phyloP scores from a whole-genome alignment of 2,888 invertebrate genomes.

The Parochlus steinenii region DNA sequence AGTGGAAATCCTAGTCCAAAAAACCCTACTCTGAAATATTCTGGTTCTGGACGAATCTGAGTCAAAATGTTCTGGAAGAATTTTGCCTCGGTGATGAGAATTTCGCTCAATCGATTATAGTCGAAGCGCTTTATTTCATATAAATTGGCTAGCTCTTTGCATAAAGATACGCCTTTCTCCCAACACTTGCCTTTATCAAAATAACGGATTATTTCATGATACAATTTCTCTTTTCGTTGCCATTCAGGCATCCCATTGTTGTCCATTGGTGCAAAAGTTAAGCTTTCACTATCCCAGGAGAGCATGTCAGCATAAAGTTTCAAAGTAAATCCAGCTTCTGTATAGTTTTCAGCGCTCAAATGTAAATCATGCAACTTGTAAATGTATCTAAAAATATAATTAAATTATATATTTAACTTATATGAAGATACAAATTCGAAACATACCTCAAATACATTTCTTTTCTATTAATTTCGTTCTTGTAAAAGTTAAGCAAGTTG shows the following conservation, averaged over 20 bases:
- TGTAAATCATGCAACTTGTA: slow-evolving; percentile 89
- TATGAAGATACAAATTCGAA: neutral
- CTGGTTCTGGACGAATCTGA: slow-evolving; percentile 76
- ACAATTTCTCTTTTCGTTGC: slow-evolving; percentile 77
- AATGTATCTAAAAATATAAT: slow-evolving; percentile 46
- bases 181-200: slow-evolving; percentile 94
- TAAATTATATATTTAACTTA: neutral
- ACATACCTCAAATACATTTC: slow-evolving; percentile 71
- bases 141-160: slow-evolving; percentile 72
- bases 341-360: slow-evolving; percentile 77
- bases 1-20: slow-evolving; percentile 85
- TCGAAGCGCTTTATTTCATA: slow-evolving; percentile 79
- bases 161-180: slow-evolving; percentile 87
- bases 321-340: slow-evolving; percentile 89
- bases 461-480: slow-evolving; percentile 85
- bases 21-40: slow-evolving; percentile 90
- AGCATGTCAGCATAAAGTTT: slow-evolving; percentile 85
- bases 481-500: slow-evolving; percentile 88
- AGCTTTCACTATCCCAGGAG: slow-evolving; percentile 56
- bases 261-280: slow-evolving; percentile 42
- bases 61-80: slow-evolving; percentile 85
- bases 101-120: slow-evolving; percentile 72
- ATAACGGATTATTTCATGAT: slow-evolving; percentile 53
- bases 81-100: slow-evolving; percentile 69
- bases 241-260: slow-evolving; percentile 66